Evolutionary conservation across 2,797 vertebrate species (phyloP).

Genomic region (Chelonia mydas): DNA sequence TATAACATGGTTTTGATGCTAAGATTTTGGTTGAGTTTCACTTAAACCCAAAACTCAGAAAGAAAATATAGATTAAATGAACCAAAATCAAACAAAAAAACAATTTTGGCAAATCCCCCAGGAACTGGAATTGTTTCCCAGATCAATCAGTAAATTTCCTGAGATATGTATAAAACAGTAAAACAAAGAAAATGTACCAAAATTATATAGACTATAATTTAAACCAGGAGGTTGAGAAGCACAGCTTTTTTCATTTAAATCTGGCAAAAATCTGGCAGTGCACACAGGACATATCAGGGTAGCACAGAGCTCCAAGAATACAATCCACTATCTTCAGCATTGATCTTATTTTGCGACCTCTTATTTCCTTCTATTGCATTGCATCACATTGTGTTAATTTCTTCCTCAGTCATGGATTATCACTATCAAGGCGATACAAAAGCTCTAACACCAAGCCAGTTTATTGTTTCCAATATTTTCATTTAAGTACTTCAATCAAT

Average conservation of each 20-base stretch:
- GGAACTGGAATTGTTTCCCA: not conserved
- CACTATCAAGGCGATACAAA: slow-evolving; percentile 62
- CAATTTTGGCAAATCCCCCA: not conserved
- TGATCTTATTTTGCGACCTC: not conserved
- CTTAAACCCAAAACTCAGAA: not conserved
- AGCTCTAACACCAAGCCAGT: slow-evolving; percentile 31
- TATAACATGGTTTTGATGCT: not conserved
- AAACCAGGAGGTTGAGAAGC: not conserved
- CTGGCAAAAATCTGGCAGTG: not conserved
- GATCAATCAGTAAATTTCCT: not conserved
- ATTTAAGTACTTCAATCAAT: slow-evolving; percentile 74
- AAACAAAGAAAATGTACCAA: not conserved
- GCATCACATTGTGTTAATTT: slow-evolving; percentile 21
- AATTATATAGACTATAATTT: not conserved
- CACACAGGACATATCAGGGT: not conserved
- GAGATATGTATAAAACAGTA: rapidly evolving
- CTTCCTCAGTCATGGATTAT: slow-evolving; percentile 38
- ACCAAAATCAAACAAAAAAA: not conserved
- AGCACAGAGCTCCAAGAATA: not conserved
- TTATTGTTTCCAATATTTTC: slow-evolving; percentile 78
- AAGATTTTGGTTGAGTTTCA: not conserved
- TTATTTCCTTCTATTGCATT: not conserved
- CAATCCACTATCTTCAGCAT: not conserved
- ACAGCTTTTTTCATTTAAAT: not conserved
- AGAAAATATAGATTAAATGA: not conserved